Evolutionary conservation across 2,113 vertebrate species (phyloP), one percentile per base, ranked within the genome.

Genomic region (Trinectes maculatus): DNA sequence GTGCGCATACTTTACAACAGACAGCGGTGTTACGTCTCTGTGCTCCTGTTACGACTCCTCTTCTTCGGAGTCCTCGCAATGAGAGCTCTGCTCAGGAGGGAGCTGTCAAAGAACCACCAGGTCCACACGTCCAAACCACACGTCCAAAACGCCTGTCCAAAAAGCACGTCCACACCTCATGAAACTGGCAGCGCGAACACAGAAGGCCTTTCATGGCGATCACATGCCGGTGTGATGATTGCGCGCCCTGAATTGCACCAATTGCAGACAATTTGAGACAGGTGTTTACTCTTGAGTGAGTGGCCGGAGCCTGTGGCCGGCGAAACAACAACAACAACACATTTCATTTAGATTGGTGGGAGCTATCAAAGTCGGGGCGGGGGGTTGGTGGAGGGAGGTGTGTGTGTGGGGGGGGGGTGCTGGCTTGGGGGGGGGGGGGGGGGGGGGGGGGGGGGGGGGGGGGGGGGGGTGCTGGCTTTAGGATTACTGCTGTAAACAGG

Each of bases 291-390:
- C 61, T n/a, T 15, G 3, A 75, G 48, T 70, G 79, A 69, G 56
- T 72, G 68, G 62, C 58, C 70, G 47, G 46, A 3, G 73, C 77
- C 85, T 55, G 44, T 26, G 63, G 79, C 75, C 33, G 63, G 83
- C 61, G 13, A 22, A 43, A 57, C 71, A 76, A 77, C 53, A 43
- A 57, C 71, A 76, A 77, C 53, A 74, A 37, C 69, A 73, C 54
- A 8, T 86, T 83, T 71, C 63, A 80, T 85, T 89, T 79, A 75
- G 75, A 81, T 67, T 71, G 66, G 52, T 74, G 64, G 51, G 49
- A 18, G 15, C 71, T 51, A 58, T 80, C 67, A 51, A 22, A 57
- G 36, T 4, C n/a, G n/a, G 16, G 8, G 47, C 22, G 6, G 3
- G 10, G 10, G 15, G 12, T 8, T 5, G 29, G 29, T 31, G 2